phyloP scores from a whole-genome alignment of 1,140 invertebrate species.

The Pseudachorutes palmiensis region DNA sequence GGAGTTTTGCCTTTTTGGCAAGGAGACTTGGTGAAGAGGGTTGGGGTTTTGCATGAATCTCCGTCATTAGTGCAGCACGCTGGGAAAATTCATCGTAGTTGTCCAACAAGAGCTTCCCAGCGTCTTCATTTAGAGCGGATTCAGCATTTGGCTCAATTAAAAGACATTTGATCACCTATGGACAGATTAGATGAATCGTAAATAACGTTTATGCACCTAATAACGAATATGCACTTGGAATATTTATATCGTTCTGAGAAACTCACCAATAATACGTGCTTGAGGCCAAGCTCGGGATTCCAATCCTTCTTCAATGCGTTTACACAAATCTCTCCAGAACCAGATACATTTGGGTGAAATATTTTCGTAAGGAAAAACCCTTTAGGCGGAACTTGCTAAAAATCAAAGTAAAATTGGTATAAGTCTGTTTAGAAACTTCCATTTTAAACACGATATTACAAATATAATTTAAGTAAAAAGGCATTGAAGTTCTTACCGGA shows the following conservation, averaged over 20 bases:
- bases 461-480: no score
- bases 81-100: conserved; percentile 84
- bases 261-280: conserved; percentile 83
- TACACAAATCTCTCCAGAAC: conserved; percentile 92
- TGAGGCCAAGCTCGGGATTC: conserved; percentile 90
- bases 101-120: conserved; percentile 79
- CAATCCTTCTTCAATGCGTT: conserved; percentile 96
- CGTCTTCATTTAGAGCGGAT: conserved; percentile 88
- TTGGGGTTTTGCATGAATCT: conserved; percentile 66
- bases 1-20: conserved; percentile 27
- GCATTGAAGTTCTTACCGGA: no score
- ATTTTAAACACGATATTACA: no score
- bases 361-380: conserved; percentile 94
- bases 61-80: conserved; percentile 86
- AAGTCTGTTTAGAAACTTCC: no score
- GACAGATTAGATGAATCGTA: conserved; percentile 37
- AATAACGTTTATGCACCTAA: not conserved
- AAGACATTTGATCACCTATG: conserved; percentile 80
- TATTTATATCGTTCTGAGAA: not conserved
- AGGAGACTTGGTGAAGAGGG: conserved; percentile 21
- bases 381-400: conserved; percentile 84
- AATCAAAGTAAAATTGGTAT: no score
- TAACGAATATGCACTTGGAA: not conserved
- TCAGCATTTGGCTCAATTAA: conserved; percentile 90
- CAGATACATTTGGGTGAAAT: conserved; percentile 93